These are phyloP conservation scores for Grammomys dolichurus DNA, from an alignment of 2,113 vertebrate genomes.

Conservation along the genomic window DNA sequence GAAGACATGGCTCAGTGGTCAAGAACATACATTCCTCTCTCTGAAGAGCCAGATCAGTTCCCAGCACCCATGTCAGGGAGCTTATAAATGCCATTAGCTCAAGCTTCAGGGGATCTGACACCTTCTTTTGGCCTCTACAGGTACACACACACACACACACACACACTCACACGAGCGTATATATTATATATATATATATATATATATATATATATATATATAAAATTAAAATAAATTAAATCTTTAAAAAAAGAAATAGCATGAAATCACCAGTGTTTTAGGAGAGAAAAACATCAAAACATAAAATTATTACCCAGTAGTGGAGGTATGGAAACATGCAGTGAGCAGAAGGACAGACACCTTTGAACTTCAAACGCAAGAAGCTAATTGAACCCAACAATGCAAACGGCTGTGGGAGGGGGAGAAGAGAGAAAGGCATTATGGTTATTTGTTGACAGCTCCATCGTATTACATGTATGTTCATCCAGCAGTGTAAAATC, in stretches of 20 bases:
- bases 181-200: no score
- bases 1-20: not conserved
- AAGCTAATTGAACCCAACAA: slow-evolving; percentile 83
- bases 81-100: not conserved
- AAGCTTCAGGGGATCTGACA: rapidly evolving
- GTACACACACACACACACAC: not conserved
- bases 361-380: slow-evolving; percentile 80
- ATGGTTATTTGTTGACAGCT: slow-evolving; percentile 87
- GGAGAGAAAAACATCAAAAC: not conserved
- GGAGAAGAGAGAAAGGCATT: slow-evolving; percentile 77
- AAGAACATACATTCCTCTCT: no score
- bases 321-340: not conserved
- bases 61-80: not conserved
- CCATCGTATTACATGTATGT: slow-evolving; percentile 86
- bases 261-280: not conserved
- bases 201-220: no score
- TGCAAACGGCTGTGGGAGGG: slow-evolving; percentile 78
- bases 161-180: no score
- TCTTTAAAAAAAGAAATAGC: not conserved
- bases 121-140: not conserved
- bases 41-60: no score
- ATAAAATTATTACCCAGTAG: not conserved
- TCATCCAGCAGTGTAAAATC: slow-evolving; percentile 89
- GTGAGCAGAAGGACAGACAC: slow-evolving; percentile 79
- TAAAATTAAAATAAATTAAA: not conserved